Evolutionary conservation across 2,113 vertebrate genomes (phyloP).

Genomic region (Indri indri): DNA sequence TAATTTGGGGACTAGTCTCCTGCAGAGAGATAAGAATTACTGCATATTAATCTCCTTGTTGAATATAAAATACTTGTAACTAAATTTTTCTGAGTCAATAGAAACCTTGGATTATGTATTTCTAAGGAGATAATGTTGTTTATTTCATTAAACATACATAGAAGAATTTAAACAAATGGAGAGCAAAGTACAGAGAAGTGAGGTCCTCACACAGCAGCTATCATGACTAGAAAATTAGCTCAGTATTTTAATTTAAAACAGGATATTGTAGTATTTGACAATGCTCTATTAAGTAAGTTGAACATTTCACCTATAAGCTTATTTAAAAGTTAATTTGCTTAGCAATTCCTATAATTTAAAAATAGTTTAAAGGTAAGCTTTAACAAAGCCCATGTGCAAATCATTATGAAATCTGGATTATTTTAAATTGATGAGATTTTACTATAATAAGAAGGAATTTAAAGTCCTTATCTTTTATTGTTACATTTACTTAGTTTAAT

Average conservation of each 20-base stretch:
- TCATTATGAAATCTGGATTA: slow-evolving; percentile 24
- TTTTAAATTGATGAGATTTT: slow-evolving; percentile 32
- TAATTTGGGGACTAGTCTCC: not conserved
- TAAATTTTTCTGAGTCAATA: not conserved
- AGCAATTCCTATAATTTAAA: slow-evolving; percentile 23
- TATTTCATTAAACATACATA: not conserved
- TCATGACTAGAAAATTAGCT: not conserved
- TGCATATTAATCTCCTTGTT: not conserved
- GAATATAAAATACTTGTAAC: slow-evolving; percentile 20
- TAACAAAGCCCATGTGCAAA: not conserved
- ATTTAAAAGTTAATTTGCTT: slow-evolving; percentile 26
- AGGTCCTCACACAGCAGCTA: not conserved
- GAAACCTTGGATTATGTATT: not conserved
- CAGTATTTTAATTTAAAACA: not conserved
- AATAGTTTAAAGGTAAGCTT: slow-evolving; percentile 43
- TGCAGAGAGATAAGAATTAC: not conserved
- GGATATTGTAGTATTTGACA: not conserved
- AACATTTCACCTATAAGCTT: not conserved
- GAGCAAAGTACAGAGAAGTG: not conserved
- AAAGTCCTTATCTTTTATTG: not conserved
- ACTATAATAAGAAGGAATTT: not conserved
- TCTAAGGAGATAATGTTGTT: not conserved
- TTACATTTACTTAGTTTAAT: not conserved
- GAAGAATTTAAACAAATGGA: not conserved
- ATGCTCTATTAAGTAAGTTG: not conserved